Evolutionary conservation across 2,797 vertebrate genomes (phyloP), one percentile per base, ranked within the genome.

Genomic region (Geotrypetes seraphini): DNA sequence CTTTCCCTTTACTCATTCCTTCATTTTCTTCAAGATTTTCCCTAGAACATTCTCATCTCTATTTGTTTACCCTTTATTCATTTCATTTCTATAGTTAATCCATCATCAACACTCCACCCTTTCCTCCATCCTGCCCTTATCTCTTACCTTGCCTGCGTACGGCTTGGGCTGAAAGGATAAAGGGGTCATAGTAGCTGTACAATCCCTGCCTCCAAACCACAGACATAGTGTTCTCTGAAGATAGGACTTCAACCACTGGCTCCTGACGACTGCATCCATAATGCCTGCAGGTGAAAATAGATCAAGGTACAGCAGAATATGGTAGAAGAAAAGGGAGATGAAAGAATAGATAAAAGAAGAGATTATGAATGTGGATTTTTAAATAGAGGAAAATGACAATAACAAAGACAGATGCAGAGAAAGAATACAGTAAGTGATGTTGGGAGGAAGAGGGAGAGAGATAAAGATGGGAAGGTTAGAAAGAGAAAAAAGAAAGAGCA

Each of bases 171-270:
- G 86, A 84, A 39, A 96, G 84, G 22, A 75, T 50, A 33, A 97
- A 93, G 2, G 89, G 84, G 48, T 92, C 86, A 3, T 84, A 81
- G 69, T 86, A 87, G 65, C 76, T 92, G 63, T 92, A 86, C 33
- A 87, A 70, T 12, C 86, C 90, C 70, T 89, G 88, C 60, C 88
- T 92, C 92, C 92, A 97, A 43, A 97, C 69, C 41, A 96, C 66
- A 0, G 90, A 83, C 89, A 97, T 92, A 71, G 83, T 66, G 3
- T 82, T 66, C 3, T 83, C 81, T 0, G 93, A 96, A 0, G 91
- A 92, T 50, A 97, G 47, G 12, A 97, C 69, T 29, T 79, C 79
- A 28, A 90, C 74, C 7, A 81, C 19, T 0, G 68, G 81, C 53
- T 97, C 90, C 25, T 84, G 84, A n/a, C 83, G 75, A 51, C 85